Conservation (phyloP, 2,113 vertebrate genomes). For the Plectropomus leopardus region DNA sequence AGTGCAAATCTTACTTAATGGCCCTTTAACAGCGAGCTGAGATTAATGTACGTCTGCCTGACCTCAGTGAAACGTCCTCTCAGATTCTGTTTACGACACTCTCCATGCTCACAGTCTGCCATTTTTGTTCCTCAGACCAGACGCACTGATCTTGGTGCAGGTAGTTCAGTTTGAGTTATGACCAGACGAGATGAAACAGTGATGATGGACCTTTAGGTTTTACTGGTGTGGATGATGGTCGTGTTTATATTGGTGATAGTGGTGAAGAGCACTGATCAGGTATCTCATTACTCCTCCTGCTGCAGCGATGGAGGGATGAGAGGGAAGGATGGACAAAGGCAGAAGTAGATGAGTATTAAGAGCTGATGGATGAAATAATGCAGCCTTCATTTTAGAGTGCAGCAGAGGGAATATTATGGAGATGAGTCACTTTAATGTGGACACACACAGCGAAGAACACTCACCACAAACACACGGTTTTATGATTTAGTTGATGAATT, state of each 20-base stretch:
- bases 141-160: constrained; percentile 29
- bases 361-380: constrained; percentile 13
- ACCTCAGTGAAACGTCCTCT: constrained; percentile 32
- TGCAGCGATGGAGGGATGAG: constrained; percentile 19
- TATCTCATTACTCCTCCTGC: constrained; percentile 30
- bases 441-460: not conserved
- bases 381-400: not conserved
- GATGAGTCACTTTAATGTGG: not conserved
- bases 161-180: constrained; percentile 46
- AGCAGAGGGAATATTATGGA: not conserved
- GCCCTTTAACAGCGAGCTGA: constrained; percentile 41
- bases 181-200: constrained; percentile 15
- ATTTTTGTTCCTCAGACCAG: not conserved
- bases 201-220: constrained; percentile 26
- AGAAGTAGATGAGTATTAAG: not conserved
- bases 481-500: not conserved
- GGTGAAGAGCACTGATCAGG: constrained; percentile 20
- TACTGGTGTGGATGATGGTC: not conserved
- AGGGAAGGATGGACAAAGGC: constrained; percentile 2
- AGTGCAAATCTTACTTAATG: constrained; percentile 43
- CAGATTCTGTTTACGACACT: constrained; percentile 6
- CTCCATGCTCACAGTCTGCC: not conserved
- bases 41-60: constrained; percentile 25
- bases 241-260: constrained; percentile 24
- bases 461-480: not conserved